Conservation (phyloP, 2,888 invertebrate species). For the Volucella inanis region DNA sequence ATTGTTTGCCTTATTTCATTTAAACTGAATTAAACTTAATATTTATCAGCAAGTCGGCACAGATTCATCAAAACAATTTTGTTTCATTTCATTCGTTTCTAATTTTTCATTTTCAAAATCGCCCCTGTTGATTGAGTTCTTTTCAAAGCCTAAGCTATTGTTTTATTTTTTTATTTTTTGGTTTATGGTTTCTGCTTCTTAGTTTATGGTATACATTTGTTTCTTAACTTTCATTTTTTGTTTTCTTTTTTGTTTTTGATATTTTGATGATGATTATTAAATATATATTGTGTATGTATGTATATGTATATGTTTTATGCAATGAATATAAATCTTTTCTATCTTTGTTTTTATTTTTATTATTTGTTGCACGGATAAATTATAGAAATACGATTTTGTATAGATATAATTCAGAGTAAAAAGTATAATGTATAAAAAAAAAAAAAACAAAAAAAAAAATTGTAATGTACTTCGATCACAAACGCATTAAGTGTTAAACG, state of each 20-base stretch:
- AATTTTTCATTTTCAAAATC: slow-evolving; percentile 58
- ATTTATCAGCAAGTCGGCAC: no score
- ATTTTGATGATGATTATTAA: slow-evolving; percentile 77
- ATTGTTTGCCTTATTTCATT: no score
- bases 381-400: neutral
- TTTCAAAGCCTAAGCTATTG: slow-evolving; percentile 74
- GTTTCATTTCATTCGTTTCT: neutral
- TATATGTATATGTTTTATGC: slow-evolving; percentile 12
- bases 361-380: slow-evolving; percentile 1
- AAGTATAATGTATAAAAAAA: neutral
- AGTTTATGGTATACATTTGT: neutral
- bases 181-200: slow-evolving; percentile 29
- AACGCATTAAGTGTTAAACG: slow-evolving; percentile 10
- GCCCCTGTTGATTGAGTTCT: slow-evolving; percentile 35
- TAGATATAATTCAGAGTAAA: neutral
- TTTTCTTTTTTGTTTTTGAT: slow-evolving; percentile 76
- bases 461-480: slow-evolving; percentile 10
- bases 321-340: slow-evolving; percentile 34
- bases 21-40: no score
- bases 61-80: no score
- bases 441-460: neutral
- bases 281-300: slow-evolving; percentile 64
- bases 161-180: slow-evolving; percentile 58
- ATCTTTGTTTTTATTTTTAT: slow-evolving; percentile 2
- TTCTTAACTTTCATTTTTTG: slow-evolving; percentile 71